phyloP scores from a whole-genome alignment of 2,113 vertebrate genomes.

The Pangasianodon gigas region DNA sequence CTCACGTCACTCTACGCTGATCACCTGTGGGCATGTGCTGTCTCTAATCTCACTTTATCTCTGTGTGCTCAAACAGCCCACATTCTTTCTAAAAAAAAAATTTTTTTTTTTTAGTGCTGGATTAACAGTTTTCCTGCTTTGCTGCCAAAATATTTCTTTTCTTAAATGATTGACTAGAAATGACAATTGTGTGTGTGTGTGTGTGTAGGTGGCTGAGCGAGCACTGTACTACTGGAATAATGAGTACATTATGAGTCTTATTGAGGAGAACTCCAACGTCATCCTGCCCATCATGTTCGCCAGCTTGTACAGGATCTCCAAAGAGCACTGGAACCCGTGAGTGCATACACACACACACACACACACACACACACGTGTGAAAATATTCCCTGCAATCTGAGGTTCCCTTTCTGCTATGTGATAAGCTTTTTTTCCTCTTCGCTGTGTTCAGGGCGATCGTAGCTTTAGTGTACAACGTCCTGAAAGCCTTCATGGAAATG shows the following conservation, averaged over 20 bases:
- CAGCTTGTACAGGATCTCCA: conserved; percentile 99
- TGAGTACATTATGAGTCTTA: conserved; percentile 99
- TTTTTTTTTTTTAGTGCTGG: no score
- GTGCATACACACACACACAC: conserved; percentile 56
- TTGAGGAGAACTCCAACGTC: conserved; percentile 98
- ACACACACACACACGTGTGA: not conserved
- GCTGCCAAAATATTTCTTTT: not conserved
- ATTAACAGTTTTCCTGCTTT: not conserved
- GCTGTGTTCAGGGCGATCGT: conserved; percentile 87
- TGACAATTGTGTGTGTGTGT: not conserved
- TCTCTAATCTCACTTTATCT: not conserved
- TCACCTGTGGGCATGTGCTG: not conserved
- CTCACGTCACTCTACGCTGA: no score
- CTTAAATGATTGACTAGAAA: not conserved
- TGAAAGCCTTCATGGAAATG: conserved; percentile 99
- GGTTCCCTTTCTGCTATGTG: not conserved
- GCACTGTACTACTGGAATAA: conserved; percentile 99
- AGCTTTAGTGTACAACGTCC: conserved; percentile 97
- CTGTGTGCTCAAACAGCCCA: no score
- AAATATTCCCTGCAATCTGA: not conserved
- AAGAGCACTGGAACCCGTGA: conserved; percentile 99
- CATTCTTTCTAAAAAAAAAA: no score
- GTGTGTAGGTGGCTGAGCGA: conserved; percentile 88
- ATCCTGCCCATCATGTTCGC: conserved; percentile 99
- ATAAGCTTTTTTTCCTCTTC: not conserved